Evolutionary conservation across 1,140 invertebrate genomes (phyloP).

Genomic region (Drosophila repletoides): DNA sequence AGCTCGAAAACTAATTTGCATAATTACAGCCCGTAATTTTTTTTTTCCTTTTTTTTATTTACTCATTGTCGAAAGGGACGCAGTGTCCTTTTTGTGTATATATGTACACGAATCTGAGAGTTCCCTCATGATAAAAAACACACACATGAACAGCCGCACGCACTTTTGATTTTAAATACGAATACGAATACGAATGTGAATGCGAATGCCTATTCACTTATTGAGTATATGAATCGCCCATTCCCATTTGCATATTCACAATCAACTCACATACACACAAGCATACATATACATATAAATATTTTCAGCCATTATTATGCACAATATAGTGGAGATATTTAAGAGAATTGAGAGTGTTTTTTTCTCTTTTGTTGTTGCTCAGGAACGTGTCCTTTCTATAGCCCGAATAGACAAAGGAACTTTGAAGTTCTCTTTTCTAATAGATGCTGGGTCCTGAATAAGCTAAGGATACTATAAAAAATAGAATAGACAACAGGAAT

Average conservation of each 20-base stretch:
- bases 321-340: neutral
- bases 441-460: no score
- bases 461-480: no score
- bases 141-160: conserved; percentile 31
- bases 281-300: neutral
- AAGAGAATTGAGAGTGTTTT: conserved; percentile 14
- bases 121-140: conserved; percentile 38
- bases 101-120: conserved; percentile 10
- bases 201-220: conserved; percentile 3
- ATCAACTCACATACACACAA: conserved; percentile 8
- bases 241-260: conserved; percentile 44
- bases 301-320: conserved; percentile 5
- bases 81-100: conserved; percentile 68
- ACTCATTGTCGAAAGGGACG: conserved; percentile 54
- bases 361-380: neutral
- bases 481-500: no score
- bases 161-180: conserved; percentile 52
- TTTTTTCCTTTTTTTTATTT: conserved; percentile 25
- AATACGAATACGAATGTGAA: conserved; percentile 16
- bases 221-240: conserved; percentile 7
- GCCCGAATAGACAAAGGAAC: neutral
- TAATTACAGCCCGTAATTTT: conserved; percentile 78
- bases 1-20: conserved; percentile 71
- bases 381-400: conserved; percentile 16
- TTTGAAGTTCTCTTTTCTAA: neutral